A percentile compares a stretch with the other conserved stretches of the same genome.
These are phyloP conservation scores for Phoxinus phoxinus DNA, from an alignment of 2,113 vertebrate species.

Conservation along the genomic window DNA sequence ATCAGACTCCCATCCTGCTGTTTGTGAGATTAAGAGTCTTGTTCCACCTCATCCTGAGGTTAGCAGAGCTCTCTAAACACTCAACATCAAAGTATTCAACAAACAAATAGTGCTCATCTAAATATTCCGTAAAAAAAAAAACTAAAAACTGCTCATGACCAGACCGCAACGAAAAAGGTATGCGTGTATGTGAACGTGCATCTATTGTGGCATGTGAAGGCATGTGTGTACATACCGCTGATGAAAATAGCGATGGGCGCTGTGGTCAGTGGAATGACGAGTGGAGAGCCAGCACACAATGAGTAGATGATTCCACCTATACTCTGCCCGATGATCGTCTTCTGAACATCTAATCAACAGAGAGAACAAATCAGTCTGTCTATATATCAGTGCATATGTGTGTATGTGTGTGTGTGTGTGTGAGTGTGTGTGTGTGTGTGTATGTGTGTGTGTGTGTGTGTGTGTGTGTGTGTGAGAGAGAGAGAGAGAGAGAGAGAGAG, in stretches of 20 bases:
- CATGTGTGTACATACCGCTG: conserved; percentile 79
- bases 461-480: not conserved
- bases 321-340: conserved; percentile 94
- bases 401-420: not conserved
- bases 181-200: conserved; percentile 17
- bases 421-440: not conserved
- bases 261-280: conserved; percentile 93
- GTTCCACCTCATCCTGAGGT: conserved; percentile 40
- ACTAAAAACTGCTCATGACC: not conserved
- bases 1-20: conserved; percentile 19
- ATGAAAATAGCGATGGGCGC: conserved; percentile 96
- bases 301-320: conserved; percentile 95
- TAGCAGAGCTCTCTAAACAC: conserved; percentile 44
- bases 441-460: not conserved
- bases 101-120: conserved; percentile 43
- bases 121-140: not conserved
- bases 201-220: conserved; percentile 14
- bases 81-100: conserved; percentile 41
- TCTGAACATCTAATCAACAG: conserved; percentile 85
- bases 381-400: not conserved
- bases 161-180: not conserved
- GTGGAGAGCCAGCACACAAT: conserved; percentile 91
- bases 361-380: conserved; percentile 9
- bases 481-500: not conserved
- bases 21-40: conserved; percentile 45